A percentile compares a stretch with the other conserved stretches of the same genome.
Evolutionary conservation across 2,888 invertebrate species (phyloP).

Genomic region (Sceliomorpha sp.): DNA sequence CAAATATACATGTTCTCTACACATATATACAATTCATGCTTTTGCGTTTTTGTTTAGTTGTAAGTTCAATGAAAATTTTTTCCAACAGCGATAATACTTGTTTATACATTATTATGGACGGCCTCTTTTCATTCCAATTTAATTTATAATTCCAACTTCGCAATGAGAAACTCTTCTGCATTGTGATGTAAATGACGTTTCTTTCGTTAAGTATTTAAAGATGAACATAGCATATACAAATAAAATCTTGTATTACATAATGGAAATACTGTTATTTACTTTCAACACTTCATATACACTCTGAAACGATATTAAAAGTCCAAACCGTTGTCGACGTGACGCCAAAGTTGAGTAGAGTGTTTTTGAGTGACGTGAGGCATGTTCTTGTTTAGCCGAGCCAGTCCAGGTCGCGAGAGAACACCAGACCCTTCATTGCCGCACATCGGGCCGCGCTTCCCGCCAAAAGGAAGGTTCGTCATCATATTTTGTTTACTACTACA

Average conservation of each 20-base stretch:
- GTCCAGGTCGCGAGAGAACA: slow-evolving; percentile 91
- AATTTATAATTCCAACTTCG: no score
- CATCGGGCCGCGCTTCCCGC: slow-evolving; percentile 94
- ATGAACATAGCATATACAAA: no score
- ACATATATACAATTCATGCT: neutral
- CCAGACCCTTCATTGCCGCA: slow-evolving; percentile 92
- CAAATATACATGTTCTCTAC: no score
- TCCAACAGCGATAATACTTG: no score
- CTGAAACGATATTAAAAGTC: slow-evolving; percentile 29
- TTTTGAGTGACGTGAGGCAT: slow-evolving; percentile 80
- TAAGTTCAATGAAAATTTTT: neutral
- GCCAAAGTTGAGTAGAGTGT: slow-evolving; percentile 71
- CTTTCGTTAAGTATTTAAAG: no score
- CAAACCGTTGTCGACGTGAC: no score
- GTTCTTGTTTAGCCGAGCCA: slow-evolving; percentile 89
- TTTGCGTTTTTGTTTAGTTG: slow-evolving; percentile 1
- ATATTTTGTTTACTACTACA: slow-evolving; percentile 37
- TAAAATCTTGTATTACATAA: no score
- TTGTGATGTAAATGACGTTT: no score
- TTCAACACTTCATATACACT: slow-evolving; percentile 1
- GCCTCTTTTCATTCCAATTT: neutral
- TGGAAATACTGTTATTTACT: neutral
- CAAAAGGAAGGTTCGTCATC: slow-evolving; percentile 88
- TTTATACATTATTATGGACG: no score
- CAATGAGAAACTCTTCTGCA: no score